Evolutionary conservation across 2,797 vertebrate genomes (phyloP).

Genomic region (Pteronotus mesoamericanus): DNA sequence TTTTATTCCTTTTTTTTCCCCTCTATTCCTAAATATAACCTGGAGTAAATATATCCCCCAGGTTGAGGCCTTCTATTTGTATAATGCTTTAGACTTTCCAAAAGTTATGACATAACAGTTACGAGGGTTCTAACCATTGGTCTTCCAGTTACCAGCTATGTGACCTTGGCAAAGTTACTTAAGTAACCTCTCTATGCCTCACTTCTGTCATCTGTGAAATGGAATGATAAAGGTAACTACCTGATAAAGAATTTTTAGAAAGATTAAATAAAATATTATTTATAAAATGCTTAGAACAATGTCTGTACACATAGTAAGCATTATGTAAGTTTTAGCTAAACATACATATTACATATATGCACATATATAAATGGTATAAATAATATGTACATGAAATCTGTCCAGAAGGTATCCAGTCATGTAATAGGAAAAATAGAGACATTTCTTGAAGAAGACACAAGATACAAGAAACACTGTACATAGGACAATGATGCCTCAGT

Average conservation of each 20-base stretch:
- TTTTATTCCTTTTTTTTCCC: not conserved
- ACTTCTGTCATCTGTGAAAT: not conserved
- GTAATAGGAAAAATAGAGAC: too few species aligned
- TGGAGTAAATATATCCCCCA: not conserved
- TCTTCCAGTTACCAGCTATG: not conserved
- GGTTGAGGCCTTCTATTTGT: not conserved
- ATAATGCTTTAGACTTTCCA: not conserved
- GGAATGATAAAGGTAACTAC: not conserved
- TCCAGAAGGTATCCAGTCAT: too few species aligned
- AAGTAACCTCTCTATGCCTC: not conserved
- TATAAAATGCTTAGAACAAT: not conserved
- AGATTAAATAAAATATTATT: conserved; percentile 9
- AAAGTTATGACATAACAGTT: not conserved
- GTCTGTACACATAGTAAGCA: not conserved
- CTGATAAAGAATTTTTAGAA: not conserved
- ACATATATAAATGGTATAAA: not conserved
- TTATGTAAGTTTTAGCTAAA: not conserved
- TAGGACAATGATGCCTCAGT: too few species aligned
- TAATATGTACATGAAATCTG: not conserved
- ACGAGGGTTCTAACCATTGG: not conserved
- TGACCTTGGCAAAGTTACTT: not conserved
- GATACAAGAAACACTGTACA: too few species aligned
- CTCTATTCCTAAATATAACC: not conserved
- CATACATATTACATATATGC: not conserved
- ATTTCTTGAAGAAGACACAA: too few species aligned